Conservation (phyloP, 2,888 invertebrate genomes). For the Macropis europaea region DNA sequence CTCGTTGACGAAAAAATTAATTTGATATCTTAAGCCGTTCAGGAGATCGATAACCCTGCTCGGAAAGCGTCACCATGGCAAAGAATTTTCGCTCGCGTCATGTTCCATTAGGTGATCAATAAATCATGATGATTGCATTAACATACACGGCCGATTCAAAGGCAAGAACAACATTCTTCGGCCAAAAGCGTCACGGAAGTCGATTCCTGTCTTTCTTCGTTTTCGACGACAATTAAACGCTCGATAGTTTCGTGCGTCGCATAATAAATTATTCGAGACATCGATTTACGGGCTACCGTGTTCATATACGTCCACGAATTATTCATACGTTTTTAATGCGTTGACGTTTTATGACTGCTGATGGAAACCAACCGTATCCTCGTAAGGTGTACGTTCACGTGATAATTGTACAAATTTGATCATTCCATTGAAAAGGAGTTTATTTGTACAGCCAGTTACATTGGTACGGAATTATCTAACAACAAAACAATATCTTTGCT, state of each 20-base stretch:
- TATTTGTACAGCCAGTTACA: no score
- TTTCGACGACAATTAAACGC: conserved; percentile 35
- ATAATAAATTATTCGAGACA: conserved; percentile 28
- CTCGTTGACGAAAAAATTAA: neutral
- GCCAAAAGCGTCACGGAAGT: conserved; percentile 11
- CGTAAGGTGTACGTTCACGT: no score
- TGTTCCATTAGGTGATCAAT: conserved; percentile 33
- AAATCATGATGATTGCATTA: conserved; percentile 43
- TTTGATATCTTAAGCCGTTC: neutral
- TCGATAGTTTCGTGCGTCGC: neutral
- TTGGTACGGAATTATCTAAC: no score
- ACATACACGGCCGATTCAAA: conserved; percentile 15
- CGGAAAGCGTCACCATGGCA: conserved; percentile 32
- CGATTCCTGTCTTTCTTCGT: conserved; percentile 5
- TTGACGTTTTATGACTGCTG: neutral
- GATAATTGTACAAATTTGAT: no score
- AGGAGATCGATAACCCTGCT: conserved; percentile 35
- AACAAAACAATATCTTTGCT: no score
- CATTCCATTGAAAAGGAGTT: no score
- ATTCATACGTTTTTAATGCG: neutral
- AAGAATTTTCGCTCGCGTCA: conserved; percentile 28
- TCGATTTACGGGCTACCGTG: no score
- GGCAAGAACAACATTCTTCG: conserved; percentile 15
- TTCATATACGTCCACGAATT: no score
- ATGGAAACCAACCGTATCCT: no score